Evolutionary conservation across 2,888 invertebrate species (phyloP), one percentile per base, ranked within the genome.

Genomic region (Sylvicola cinctus): DNA sequence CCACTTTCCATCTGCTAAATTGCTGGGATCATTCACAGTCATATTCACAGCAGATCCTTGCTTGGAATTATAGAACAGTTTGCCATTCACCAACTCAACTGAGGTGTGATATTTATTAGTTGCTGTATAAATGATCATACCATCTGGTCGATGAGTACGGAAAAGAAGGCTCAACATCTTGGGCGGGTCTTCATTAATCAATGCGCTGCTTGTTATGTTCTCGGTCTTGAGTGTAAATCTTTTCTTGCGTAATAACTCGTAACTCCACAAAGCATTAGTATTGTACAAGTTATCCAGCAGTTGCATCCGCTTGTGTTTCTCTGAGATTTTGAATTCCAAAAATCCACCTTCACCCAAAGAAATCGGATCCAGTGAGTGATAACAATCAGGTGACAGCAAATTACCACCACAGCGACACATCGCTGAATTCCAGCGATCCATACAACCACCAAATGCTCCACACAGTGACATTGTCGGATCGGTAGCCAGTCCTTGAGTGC

Each of bases 71-170:
- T 88, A 90, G 25, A 72, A 64, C 20, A 90, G 60, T 48, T 74
- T 74, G 2, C 87, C 85, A 40, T 70, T 68, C 29, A 69, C 60
- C 15, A 90, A 53, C 60, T 87, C 80, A 37, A 90, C 63, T 2
- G 80, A 66, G 2, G 88, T 87, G 48, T 74, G 87, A 53, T 87
- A 81, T 50, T 80, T 80, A 47, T 84, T 81, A 26, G 83, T 85
- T 1, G 81, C 79, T 2, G 87, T 74, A 50, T 80, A 84, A 44
- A 91, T 65, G n/a, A 95, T 58, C 20, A 88, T 61, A 2, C 88
- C 91, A 46, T 79, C 70, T 29, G 66, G 62, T 48, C 72, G 70
- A 13, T 74, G 68, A 0, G 91, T 90, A 45, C 81, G 68, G 52
- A 93, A 87, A 43, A 76, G 66, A 35, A 93, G 61, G 35, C 81